Evolutionary conservation across 1,140 invertebrate genomes (phyloP), one percentile per base, ranked within the genome.

Genomic region (Eumaeus atala): DNA sequence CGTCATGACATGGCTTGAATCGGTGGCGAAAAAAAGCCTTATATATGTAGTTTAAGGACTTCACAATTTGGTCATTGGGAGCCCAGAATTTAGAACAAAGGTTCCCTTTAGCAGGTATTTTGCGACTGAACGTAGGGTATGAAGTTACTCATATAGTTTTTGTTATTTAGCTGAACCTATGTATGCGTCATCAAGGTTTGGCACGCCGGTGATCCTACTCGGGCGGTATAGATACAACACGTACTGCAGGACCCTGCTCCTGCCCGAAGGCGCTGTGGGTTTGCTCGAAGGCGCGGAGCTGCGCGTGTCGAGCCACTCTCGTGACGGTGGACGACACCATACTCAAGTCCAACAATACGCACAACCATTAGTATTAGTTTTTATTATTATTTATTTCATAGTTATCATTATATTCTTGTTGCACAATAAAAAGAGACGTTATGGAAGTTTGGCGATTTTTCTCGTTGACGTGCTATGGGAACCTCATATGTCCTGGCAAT

Each of bases 191-290:
- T 66, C 69, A 9, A 49, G 69, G 5, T 67, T 42, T n/a, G 72
- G 69, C 3, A 69, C 54, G 1, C 69, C 69, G 0, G 65, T 66
- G n/a, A 54, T 74, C 33, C 16, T 53, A 12, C 28, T 63, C 4
- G 67, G 59, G 9, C 33, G 28, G 1, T 68, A 67, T 51, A 51
- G 67, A n/a, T 74, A 64, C 44, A 68, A 72, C 48, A 64, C 61
- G 36, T 52, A 64, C 33, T 54, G 49, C 4, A 48, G 56, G 8
- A 56, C 47, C n/a, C 60, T 50, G 9, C 66, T n/a, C n/a, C n/a
- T n/a, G 70, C 2, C 42, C 57, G 0, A 62, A 54, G 52, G 64
- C 50, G 0, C 37, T 50, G 4, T 74, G 67, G 69, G 54, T 54
- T 18, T 74, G 69, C 49, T 51, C 59, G 1, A 62, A 38, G 17